These are phyloP conservation scores for Enteromius fasciolatus DNA, from an alignment of 2,797 vertebrate genomes.

Conservation along the genomic window DNA sequence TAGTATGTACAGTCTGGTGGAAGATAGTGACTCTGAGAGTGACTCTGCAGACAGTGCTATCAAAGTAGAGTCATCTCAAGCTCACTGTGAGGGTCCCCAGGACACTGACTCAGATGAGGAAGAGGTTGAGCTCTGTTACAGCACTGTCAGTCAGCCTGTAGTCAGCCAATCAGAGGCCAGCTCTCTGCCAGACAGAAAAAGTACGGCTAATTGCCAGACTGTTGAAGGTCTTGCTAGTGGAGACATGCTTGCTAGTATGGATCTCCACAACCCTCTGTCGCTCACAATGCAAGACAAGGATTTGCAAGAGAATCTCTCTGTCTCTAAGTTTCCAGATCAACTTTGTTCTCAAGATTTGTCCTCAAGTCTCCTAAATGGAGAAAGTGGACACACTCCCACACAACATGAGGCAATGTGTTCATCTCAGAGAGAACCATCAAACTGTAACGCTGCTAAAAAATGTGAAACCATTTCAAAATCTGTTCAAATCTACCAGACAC, in stretches of 20 bases:
- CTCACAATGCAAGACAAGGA: conserved; percentile 53
- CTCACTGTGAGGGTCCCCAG: conserved; percentile 37
- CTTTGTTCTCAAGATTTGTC: conserved; percentile 42
- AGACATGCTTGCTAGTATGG: conserved; percentile 51
- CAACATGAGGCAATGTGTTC: conserved; percentile 39
- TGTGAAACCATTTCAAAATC: conserved; percentile 53
- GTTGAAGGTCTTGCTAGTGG: conserved; percentile 26
- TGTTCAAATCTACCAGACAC: conserved; percentile 45
- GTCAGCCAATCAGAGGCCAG: conserved; percentile 39
- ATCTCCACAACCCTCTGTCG: conserved; percentile 45
- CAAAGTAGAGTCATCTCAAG: conserved; percentile 6
- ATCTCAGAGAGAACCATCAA: conserved; percentile 44
- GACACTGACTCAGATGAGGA: conserved; percentile 82
- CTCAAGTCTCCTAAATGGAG: conserved; percentile 23
- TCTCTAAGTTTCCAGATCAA: not conserved
- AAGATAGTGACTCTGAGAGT: conserved; percentile 83
- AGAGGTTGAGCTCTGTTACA: conserved; percentile 83
- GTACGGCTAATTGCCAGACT: conserved; percentile 16
- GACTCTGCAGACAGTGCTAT: conserved; percentile 72
- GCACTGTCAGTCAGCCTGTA: conserved; percentile 30
- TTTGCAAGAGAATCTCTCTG: conserved; percentile 2
- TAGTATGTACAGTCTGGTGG: conserved; percentile 76
- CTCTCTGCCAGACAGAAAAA: conserved; percentile 13
- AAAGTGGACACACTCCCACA: conserved; percentile 18
- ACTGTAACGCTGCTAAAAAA: conserved; percentile 45